phyloP scores from a whole-genome alignment of 2,888 invertebrate species.

The Dolichomitus sp. region DNA sequence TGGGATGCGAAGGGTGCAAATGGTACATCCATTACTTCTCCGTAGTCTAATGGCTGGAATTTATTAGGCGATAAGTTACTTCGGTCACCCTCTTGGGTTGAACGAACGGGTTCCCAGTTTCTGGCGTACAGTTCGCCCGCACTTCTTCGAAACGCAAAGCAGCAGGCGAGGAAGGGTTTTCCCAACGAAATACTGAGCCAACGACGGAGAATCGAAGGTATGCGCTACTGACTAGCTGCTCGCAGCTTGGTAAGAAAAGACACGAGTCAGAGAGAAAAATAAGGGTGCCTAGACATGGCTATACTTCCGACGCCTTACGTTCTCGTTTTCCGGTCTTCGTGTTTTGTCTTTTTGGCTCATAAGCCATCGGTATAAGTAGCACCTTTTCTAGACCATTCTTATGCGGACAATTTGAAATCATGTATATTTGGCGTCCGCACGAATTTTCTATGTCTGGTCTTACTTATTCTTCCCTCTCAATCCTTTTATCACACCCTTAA shows the following conservation, averaged over 20 bases:
- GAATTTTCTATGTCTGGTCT: background rate
- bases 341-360: conserved; percentile 4
- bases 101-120: conserved; percentile 76
- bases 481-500: background rate
- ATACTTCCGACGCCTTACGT: conserved; percentile 51
- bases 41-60: conserved; percentile 82
- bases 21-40: conserved; percentile 82
- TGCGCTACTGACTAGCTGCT: conserved; percentile 22
- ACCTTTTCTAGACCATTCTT: background rate
- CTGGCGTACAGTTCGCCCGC: conserved; percentile 66
- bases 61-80: conserved; percentile 82
- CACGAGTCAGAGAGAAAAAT: conserved; percentile 46
- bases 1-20: conserved; percentile 77
- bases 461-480: background rate
- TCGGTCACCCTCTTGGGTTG: conserved; percentile 70
- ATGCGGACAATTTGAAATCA: conserved; percentile 24
- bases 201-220: conserved; percentile 34
- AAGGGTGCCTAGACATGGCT: conserved; percentile 25
- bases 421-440: conserved; percentile 21
- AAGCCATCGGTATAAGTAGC: conserved; percentile 4
- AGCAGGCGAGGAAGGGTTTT: conserved; percentile 34
- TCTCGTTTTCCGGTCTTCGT: conserved; percentile 43
- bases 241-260: conserved; percentile 16
- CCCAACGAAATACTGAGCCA: conserved; percentile 22
- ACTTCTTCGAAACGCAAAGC: conserved; percentile 26